phyloP scores from a whole-genome alignment of 2,888 invertebrate genomes.

The Nemotelus pantherinus region DNA sequence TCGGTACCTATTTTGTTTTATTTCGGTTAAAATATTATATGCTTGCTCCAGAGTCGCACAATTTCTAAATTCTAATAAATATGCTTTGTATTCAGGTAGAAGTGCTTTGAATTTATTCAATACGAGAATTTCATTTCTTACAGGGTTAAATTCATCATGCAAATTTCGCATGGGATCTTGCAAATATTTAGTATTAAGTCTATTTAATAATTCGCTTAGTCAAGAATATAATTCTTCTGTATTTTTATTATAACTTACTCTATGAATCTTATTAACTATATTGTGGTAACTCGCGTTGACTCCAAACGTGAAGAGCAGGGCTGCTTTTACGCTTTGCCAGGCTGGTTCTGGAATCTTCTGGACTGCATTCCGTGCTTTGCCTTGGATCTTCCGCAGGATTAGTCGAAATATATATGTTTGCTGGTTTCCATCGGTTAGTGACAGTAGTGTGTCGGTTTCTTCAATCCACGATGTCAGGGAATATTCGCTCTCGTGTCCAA shows the following conservation, averaged over 20 bases:
- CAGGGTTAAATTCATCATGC: conserved; percentile 11
- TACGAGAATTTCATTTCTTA: conserved; percentile 12
- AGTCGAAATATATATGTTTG: conserved; percentile 16
- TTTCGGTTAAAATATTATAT: neutral
- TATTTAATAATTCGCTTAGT: neutral
- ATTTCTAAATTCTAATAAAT: conserved; percentile 15
- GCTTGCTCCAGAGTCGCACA: conserved; percentile 10
- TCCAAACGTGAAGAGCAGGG: conserved; percentile 7
- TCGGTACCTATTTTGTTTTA: conserved; percentile 1
- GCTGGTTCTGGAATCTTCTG: conserved; percentile 10
- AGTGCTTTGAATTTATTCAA: conserved; percentile 24
- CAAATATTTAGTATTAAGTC: conserved; percentile 11
- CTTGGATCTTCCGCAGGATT: conserved; percentile 14
- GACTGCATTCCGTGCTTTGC: neutral
- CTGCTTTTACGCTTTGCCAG: conserved; percentile 12
- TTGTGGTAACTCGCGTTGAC: conserved; percentile 3
- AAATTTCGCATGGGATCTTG: conserved; percentile 1
- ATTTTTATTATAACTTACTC: neutral
- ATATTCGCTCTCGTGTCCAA: conserved; percentile 9
- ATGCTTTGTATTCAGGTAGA: conserved; percentile 20
- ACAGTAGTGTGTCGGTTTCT: conserved; percentile 14
- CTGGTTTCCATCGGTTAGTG: conserved; percentile 10
- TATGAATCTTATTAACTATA: conserved; percentile 25
- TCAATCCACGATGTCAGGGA: conserved; percentile 7
- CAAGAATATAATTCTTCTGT: neutral